Conservation (phyloP, 1,140 invertebrate genomes). For the Platyscapa corneri region DNA sequence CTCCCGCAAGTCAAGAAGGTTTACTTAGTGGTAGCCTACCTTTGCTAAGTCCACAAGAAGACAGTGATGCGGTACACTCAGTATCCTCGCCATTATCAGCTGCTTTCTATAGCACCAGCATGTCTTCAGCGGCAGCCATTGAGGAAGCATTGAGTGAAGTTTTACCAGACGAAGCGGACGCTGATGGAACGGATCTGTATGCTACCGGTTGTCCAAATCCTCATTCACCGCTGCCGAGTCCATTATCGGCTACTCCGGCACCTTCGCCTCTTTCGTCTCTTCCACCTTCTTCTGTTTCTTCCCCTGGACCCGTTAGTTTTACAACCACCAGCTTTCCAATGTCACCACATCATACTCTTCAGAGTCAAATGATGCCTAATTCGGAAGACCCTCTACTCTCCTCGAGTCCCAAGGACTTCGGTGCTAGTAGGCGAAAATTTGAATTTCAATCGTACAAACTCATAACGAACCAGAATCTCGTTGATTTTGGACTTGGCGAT, state of each 20-base stretch:
- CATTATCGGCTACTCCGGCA: conserved; percentile 77
- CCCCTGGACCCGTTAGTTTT: conserved; percentile 74
- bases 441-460: conserved; percentile 80
- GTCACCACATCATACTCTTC: conserved; percentile 76
- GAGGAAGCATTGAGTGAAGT: conserved; percentile 88
- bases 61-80: conserved; percentile 77
- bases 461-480: conserved; percentile 77
- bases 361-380: conserved; percentile 88
- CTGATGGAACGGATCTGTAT: conserved; percentile 78
- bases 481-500: conserved; percentile 76
- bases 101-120: conserved; percentile 89
- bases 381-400: conserved; percentile 88
- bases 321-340: conserved; percentile 73
- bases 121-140: conserved; percentile 88
- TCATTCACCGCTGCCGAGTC: conserved; percentile 80
- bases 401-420: conserved; percentile 86
- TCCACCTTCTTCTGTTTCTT: conserved; percentile 75
- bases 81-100: conserved; percentile 84
- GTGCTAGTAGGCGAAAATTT: conserved; percentile 77
- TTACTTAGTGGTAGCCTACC: conserved; percentile 73
- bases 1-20: conserved; percentile 88
- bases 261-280: conserved; percentile 77
- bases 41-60: conserved; percentile 74
- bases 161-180: conserved; percentile 82
- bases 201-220: conserved; percentile 74